Base-by-base conservation (phyloP, 2,888 invertebrate genomes). In the Idaea biselata region DNA sequence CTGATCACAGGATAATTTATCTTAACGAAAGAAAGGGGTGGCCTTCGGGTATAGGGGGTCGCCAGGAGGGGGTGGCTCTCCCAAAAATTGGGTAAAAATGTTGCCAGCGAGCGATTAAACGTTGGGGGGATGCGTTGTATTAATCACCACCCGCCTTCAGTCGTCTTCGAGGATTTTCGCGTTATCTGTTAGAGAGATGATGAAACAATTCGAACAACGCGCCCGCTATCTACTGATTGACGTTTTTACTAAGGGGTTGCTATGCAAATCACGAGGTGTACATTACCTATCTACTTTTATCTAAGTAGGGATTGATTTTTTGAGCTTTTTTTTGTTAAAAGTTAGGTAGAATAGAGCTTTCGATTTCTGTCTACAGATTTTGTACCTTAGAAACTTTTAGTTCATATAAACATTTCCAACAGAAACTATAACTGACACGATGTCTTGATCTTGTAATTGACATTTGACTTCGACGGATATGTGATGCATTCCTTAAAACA, bases 61-160 rank as follows among this genome's bases (percentile, higher is more conserved):
- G 73, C 78, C 77, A 80, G 73, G 75, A 74, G 77, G 76, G 79
- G 78, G 78, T 72, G 75, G 74, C 67, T 80, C 82, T 61, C 87
- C 89, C 91, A 91, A 92, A 92, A 92, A 92, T 92, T 91, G 92
- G 90, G 91, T 91, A 92, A 92, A 92, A 92, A 92, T 92, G 92
- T 91, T 91, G 89, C 91, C 90, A 89, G 90, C 90, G 78, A 91
- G 83, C 92, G 91, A 91, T 91, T 92, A 92, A 92, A 91, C 89
- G 88, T 88, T 89, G 83, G 91, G 91, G 91, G 88, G 92, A 91
- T 91, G 89, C 92, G 92, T 91, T 88, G 89, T 91, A 92, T 91
- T 92, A 92, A 92, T 92, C 92, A 92, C 92, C 91, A 86, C 91
- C 91, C 91, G 82, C 74, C 74, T 75, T 17, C 81, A 84, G 83